These are phyloP conservation scores for Polyergus mexicanus DNA, from an alignment of 1,140 invertebrate species.

Conservation along the genomic window DNA sequence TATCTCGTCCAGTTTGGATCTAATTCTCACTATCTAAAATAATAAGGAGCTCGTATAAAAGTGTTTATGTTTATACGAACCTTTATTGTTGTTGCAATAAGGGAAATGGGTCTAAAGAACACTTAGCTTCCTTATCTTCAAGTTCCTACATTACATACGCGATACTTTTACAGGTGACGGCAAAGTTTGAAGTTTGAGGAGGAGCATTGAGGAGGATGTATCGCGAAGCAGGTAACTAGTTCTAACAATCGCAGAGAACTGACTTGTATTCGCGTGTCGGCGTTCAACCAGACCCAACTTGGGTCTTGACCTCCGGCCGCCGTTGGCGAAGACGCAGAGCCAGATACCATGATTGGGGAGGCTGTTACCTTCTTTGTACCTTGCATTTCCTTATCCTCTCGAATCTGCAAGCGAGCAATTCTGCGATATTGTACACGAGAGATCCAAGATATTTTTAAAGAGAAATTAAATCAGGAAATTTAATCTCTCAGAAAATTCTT, in stretches of 20 bases:
- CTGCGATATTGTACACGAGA: constrained; percentile 19
- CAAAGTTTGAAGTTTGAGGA: constrained; percentile 24
- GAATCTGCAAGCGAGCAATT: constrained; percentile 60
- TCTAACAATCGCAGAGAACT: constrained; percentile 44
- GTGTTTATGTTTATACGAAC: background rate
- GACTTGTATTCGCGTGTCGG: constrained; percentile 73
- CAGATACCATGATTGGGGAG: constrained; percentile 58
- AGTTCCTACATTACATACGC: constrained; percentile 16
- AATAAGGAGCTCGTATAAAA: background rate
- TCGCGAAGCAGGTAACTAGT: constrained; percentile 44
- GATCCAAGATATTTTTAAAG: constrained; percentile 7
- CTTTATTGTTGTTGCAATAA: background rate
- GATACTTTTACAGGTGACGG: background rate
- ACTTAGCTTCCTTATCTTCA: constrained; percentile 30
- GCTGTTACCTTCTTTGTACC: constrained; percentile 69
- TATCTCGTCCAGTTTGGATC: background rate
- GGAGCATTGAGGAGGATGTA: constrained; percentile 12
- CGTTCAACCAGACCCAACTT: constrained; percentile 71
- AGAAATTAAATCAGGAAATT: constrained; percentile 34
- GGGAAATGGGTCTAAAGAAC: background rate
- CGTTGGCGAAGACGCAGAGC: constrained; percentile 62
- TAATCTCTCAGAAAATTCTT: no score
- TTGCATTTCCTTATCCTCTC: constrained; percentile 68
- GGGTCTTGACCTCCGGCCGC: constrained; percentile 59
- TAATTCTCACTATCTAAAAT: constrained; percentile 7